Percentiles rank a stretch among this genome's conserved stretches.
Conservation (phyloP, 2,888 invertebrate species). For the Heliconius aoede region DNA sequence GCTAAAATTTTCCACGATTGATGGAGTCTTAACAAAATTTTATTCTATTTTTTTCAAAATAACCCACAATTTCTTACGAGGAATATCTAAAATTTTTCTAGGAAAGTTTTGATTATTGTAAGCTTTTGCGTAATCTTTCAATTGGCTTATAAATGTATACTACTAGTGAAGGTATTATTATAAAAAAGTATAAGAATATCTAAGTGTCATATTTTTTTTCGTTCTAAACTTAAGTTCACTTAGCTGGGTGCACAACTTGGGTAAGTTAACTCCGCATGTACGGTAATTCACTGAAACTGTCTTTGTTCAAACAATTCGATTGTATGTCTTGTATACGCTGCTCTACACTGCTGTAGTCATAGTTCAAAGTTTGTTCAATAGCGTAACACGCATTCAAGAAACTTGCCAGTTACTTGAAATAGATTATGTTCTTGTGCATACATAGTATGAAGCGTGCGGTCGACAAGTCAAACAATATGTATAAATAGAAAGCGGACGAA, state of each 20-base stretch:
- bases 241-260: background rate
- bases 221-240: background rate
- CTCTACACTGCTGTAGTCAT: slow-evolving; percentile 39
- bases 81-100: too few species aligned
- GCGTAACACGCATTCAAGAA: slow-evolving; percentile 44
- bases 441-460: slow-evolving; percentile 41
- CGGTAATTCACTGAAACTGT: slow-evolving; percentile 26
- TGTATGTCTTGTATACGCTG: slow-evolving; percentile 42
- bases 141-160: too few species aligned
- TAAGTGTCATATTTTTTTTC: background rate
- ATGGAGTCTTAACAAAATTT: too few species aligned
- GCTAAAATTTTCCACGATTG: too few species aligned
- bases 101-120: too few species aligned
- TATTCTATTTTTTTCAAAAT: too few species aligned
- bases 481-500: slow-evolving; percentile 41
- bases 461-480: slow-evolving; percentile 44
- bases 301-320: slow-evolving; percentile 37
- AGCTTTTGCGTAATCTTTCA: too few species aligned
- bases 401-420: slow-evolving; percentile 43
- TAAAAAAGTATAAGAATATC: background rate
- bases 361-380: slow-evolving; percentile 46
- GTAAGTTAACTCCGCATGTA: slow-evolving; percentile 8
- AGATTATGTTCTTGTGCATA: slow-evolving; percentile 42
- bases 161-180: background rate
- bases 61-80: too few species aligned